Evolutionary conservation across 2,113 vertebrate genomes (phyloP).

Genomic region (Myrmecobius fasciatus): DNA sequence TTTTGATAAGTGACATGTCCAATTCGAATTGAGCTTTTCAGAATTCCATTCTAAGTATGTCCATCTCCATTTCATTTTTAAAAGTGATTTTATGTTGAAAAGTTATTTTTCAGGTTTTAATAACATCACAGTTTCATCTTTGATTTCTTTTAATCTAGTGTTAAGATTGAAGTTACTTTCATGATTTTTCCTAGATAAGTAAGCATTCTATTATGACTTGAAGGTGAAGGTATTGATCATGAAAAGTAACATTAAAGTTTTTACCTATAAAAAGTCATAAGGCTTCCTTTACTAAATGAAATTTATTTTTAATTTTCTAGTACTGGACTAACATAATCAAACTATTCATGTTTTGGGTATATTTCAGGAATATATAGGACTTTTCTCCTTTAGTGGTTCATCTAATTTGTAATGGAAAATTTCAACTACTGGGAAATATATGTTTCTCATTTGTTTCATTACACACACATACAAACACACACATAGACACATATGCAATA

Average conservation of each 20-base stretch:
- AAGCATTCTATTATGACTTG: neutral
- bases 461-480: too few species aligned
- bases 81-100: neutral
- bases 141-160: neutral
- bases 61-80: neutral
- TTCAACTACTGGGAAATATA: too few species aligned
- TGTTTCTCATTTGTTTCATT: too few species aligned
- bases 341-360: too few species aligned
- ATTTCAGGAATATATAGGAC: too few species aligned
- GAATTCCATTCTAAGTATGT: neutral
- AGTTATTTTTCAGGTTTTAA: neutral
- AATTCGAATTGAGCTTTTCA: neutral
- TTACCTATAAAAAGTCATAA: neutral
- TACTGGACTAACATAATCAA: too few species aligned
- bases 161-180: neutral
- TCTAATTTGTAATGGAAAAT: too few species aligned
- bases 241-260: neutral
- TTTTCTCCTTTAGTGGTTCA: too few species aligned
- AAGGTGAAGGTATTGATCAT: neutral
- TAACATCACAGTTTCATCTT: neutral
- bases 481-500: too few species aligned
- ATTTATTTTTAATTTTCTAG: neutral
- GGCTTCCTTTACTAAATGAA: neutral
- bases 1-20: neutral
- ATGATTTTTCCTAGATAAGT: neutral